Evolutionary conservation across 2,888 invertebrate species (phyloP), one percentile per base, ranked within the genome.

Genomic region (Xestobium rufovillosum): DNA sequence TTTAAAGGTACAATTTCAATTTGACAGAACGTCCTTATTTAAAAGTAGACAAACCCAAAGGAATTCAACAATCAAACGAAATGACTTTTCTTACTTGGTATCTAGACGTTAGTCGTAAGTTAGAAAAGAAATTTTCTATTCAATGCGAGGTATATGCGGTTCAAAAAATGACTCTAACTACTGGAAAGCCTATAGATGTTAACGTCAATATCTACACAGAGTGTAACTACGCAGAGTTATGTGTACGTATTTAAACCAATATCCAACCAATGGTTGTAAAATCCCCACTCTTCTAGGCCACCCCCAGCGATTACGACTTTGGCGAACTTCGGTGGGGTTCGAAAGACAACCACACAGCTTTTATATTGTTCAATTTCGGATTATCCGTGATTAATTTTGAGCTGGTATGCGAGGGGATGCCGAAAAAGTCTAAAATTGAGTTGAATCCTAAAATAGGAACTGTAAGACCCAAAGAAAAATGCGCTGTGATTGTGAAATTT

Each of bases 311-410:
- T 25, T 38, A 59, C 12, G 50, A 61, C 43, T 62, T 68, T 31
- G 61, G 56, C 2, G 43, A 55, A 17, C 38, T 57, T 4, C 43
- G 46, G 26, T 63, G 58, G 41, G 58, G 56, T 9, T 43, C 50
- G 12, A 40, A 42, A 2, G 52, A 52, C 17, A 43, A 53, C 14
- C 6, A 8, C 6, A 45, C 54, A 3, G 46, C 50, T 26, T 68
- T 70, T 36, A 43, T 58, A 23, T 28, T 68, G 10, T 62, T 57
- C 39, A 71, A 71, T 52, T 63, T 63, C 42, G 67, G 69, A 15
- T 30, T 48, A 12, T 61, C 66, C 2, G 50, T 55, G 3, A 57
- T 69, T 11, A 53, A 59, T 42, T 70, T 59, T 41, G 41, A 54
- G 30, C 43, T 69, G 16, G 41, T 31, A 6, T 44, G 48, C 14